phyloP scores from a whole-genome alignment of 30 jellyfish, hydroid and myxozoan genomes.

The Hydractinia echinata region DNA sequence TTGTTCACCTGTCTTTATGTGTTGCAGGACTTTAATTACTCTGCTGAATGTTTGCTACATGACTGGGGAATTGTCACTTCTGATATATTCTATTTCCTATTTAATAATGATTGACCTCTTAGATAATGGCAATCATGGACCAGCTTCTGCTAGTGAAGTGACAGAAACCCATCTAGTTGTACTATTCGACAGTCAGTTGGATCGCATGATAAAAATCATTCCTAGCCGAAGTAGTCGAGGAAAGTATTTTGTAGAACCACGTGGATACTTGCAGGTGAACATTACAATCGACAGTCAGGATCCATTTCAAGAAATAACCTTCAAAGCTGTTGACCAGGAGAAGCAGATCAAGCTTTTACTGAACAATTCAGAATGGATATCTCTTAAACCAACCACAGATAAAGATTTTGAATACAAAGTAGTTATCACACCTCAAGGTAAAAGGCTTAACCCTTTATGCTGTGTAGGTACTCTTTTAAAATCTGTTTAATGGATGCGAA shows the following conservation, averaged over 20 bases:
- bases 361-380: conserved; percentile 55
- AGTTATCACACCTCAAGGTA: conserved; percentile 90
- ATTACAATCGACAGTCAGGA: conserved; percentile 94
- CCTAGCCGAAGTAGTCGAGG: conserved; percentile 97
- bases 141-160: conserved; percentile 13
- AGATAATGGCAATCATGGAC: not conserved
- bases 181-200: conserved; percentile 88
- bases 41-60: no score
- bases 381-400: conserved; percentile 57
- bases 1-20: no score
- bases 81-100: no score
- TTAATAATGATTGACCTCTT: no score
- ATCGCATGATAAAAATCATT: conserved; percentile 66
- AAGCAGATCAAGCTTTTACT: conserved; percentile 38
- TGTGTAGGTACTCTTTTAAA: not conserved
- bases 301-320: conserved; percentile 64
- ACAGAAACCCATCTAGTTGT: conserved; percentile 67
- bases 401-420: conserved; percentile 34
- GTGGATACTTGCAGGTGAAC: conserved; percentile 79
- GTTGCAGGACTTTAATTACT: no score
- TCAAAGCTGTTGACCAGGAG: conserved; percentile 91
- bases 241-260: conserved; percentile 85
- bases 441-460: not conserved
- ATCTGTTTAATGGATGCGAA: no score
- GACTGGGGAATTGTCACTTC: no score